Base-by-base conservation (phyloP, 2,888 invertebrate genomes). In the Drosophila sordidapex region DNA sequence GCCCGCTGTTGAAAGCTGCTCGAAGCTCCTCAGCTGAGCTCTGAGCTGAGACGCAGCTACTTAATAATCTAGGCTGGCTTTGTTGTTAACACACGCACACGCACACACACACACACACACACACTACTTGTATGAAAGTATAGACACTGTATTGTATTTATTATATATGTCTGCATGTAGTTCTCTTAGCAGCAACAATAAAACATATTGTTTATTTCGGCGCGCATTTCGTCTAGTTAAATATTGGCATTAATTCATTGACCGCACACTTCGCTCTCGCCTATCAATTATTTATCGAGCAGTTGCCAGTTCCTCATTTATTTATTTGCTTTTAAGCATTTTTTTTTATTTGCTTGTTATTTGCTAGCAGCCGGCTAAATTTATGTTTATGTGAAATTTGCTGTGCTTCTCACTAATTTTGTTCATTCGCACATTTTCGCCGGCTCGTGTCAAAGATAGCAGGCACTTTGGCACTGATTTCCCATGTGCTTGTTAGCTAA, bases 11-110 rank as follows among this genome's bases (percentile, higher is more conserved):
- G 43, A 27, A 54, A 54, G 36, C 54, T 36, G 36, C 25, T 21
- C 53, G 18, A 65, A 80, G 81, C 79, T 76, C 51, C 64, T 73
- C 76, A 56, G 58, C 40, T 54, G 36, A 35, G 57, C 59, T 61
- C 59, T 48, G 43, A 15, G 21, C 57, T 31, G 18, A 15, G 48
- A 38, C 66, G 56, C 54, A 25, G 70, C 62, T 70, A 75, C 66
- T 70, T 80, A 71, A 59, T 71, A 76, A 78, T 67, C 80, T 78
- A 80, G 76, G 71, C 76, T 80, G 57, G 52, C 60, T 67, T 63
- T 66, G 56, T 70, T 64, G 25, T 48, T 48, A 38, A 48, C 33
- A 61, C 69, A 62, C 31, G 56, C 29, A 63, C 27, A 60, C 33
- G 15, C 15, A n/a, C 27, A 6, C 29, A 1, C 6, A 29, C 29